A percentile compares a stretch with the other conserved stretches of the same genome.
These are phyloP conservation scores for Sesamia nonagrioides DNA, from an alignment of 1,140 invertebrate species.

Conservation along the genomic window DNA sequence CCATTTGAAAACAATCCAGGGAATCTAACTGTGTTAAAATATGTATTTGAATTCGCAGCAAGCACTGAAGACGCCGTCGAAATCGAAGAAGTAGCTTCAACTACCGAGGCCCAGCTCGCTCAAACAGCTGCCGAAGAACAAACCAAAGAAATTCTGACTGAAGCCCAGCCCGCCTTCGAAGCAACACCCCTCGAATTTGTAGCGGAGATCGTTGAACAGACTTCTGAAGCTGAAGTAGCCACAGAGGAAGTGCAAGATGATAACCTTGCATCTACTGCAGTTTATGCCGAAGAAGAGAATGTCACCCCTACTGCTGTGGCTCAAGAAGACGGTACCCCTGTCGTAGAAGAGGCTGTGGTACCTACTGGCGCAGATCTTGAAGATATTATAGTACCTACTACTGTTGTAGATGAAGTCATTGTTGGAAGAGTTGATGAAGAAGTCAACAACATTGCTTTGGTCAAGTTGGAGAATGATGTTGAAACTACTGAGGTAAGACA, in stretches of 20 bases:
- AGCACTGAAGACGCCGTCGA: constrained; percentile 42
- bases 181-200: background rate
- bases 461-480: constrained; percentile 65
- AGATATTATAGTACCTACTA: constrained; percentile 14
- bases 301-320: constrained; percentile 23
- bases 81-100: constrained; percentile 35
- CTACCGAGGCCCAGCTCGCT: constrained; percentile 51
- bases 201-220: constrained; percentile 28
- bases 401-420: constrained; percentile 37
- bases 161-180: constrained; percentile 34
- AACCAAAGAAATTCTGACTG: background rate
- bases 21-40: too few species aligned
- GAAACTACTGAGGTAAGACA: constrained; percentile 62
- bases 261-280: background rate
- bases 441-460: constrained; percentile 66
- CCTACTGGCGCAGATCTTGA: constrained; percentile 10
- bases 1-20: too few species aligned
- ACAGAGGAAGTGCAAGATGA: constrained; percentile 16
- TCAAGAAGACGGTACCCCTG: background rate
- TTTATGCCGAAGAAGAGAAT: background rate
- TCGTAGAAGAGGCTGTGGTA: constrained; percentile 4
- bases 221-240: constrained; percentile 4
- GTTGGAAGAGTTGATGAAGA: constrained; percentile 50
- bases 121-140: constrained; percentile 41
- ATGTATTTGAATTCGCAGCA: constrained; percentile 18